These are phyloP conservation scores for Campaea margaritaria DNA, from an alignment of 2,888 invertebrate genomes.

Conservation along the genomic window DNA sequence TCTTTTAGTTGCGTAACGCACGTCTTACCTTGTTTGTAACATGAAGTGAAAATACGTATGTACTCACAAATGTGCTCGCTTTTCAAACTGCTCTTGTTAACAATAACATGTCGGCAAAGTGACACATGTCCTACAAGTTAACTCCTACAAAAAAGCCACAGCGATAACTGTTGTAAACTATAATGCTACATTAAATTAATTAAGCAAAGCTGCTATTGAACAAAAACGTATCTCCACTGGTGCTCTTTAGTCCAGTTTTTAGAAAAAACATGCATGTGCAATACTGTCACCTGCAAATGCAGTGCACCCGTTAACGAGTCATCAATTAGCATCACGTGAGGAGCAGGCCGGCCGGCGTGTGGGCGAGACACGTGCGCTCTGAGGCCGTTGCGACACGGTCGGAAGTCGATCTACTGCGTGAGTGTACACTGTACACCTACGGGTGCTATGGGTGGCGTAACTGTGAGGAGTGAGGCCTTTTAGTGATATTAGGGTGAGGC, in stretches of 20 bases:
- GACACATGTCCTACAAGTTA: no score
- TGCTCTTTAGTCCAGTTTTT: conserved; percentile 5
- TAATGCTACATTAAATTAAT: background rate
- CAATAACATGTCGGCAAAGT: no score
- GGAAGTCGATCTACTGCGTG: conserved; percentile 64
- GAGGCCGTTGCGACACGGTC: conserved; percentile 58
- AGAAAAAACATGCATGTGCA: conserved; percentile 15
- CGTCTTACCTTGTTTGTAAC: conserved; percentile 13
- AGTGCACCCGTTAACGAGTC: conserved; percentile 19
- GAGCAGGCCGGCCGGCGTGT: conserved; percentile 38
- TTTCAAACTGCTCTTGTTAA: no score
- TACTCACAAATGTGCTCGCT: background rate
- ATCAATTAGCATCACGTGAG: conserved; percentile 44
- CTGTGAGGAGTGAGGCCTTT: conserved; percentile 4
- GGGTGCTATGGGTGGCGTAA: conserved; percentile 3
- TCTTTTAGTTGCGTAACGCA: conserved; percentile 57
- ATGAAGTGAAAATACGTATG: conserved; percentile 8
- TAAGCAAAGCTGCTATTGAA: background rate
- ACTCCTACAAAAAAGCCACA: no score
- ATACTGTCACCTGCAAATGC: conserved; percentile 27
- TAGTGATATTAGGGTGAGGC: background rate
- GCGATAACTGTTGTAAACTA: background rate
- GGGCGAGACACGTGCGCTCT: conserved; percentile 51
- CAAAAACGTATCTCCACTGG: background rate
- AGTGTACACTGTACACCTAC: conserved; percentile 30